phyloP scores from a whole-genome alignment of 2,888 invertebrate species.

The Zeuzera pyrina region DNA sequence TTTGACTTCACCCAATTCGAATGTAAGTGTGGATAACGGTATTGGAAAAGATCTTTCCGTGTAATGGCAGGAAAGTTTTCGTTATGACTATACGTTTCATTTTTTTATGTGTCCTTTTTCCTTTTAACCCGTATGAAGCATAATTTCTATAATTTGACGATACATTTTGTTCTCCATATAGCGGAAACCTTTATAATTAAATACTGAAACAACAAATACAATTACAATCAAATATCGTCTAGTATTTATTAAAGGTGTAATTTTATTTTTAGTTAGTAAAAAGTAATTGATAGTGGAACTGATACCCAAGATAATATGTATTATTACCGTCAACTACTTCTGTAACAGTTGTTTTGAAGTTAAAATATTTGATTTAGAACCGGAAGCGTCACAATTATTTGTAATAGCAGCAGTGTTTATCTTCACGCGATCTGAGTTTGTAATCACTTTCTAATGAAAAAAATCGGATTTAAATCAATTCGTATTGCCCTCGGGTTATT shows the following conservation, averaged over 20 bases:
- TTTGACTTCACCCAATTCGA: slow-evolving; percentile 5
- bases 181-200: not conserved
- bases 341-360: slow-evolving; percentile 21
- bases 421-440: slow-evolving; percentile 29
- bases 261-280: slow-evolving; percentile 27
- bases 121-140: too few species aligned
- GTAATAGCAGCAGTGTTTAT: slow-evolving; percentile 22
- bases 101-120: slow-evolving; percentile 8
- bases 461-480: slow-evolving; percentile 27
- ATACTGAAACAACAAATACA: slow-evolving; percentile 10
- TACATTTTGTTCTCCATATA: not conserved
- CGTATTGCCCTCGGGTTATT: slow-evolving; percentile 10
- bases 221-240: slow-evolving; percentile 11
- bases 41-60: slow-evolving; percentile 7
- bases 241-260: too few species aligned
- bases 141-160: not conserved
- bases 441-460: slow-evolving; percentile 33
- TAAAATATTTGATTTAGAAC: slow-evolving; percentile 25
- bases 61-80: slow-evolving; percentile 5
- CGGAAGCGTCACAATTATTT: slow-evolving; percentile 32
- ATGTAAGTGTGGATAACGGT: slow-evolving; percentile 12
- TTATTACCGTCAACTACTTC: slow-evolving; percentile 26
- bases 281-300: slow-evolving; percentile 25
- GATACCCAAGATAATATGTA: slow-evolving; percentile 23
- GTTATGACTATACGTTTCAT: slow-evolving; percentile 3